phyloP scores from a whole-genome alignment of 2,797 vertebrate genomes.

The Darevskia mixta region DNA sequence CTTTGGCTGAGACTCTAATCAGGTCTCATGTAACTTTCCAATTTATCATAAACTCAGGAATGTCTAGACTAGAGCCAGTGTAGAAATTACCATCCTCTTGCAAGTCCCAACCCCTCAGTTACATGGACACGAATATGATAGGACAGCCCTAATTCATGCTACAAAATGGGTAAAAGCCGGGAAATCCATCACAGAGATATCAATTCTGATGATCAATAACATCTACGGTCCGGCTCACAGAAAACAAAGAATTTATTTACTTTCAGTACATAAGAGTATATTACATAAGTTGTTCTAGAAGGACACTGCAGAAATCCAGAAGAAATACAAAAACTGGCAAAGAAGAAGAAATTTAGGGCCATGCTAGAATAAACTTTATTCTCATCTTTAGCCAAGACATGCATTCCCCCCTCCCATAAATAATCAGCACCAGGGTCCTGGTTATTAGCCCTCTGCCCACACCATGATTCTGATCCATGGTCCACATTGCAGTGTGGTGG shows the following conservation, averaged over 20 bases:
- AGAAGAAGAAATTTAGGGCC: too few relatives aligned
- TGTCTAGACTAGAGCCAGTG: background rate
- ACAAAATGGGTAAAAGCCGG: too few relatives aligned
- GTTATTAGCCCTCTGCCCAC: too few relatives aligned
- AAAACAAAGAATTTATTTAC: background rate
- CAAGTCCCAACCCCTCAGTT: background rate
- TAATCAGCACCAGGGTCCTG: too few relatives aligned
- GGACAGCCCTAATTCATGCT: too few relatives aligned
- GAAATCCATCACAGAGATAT: background rate
- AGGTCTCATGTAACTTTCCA: background rate
- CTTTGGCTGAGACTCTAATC: background rate
- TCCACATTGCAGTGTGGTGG: too few relatives aligned
- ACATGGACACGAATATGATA: background rate
- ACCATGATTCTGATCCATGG: too few relatives aligned
- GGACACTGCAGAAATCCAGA: background rate
- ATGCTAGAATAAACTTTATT: too few relatives aligned
- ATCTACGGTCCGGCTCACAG: background rate
- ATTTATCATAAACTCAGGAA: background rate
- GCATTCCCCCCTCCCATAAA: fast-evolving
- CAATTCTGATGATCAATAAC: background rate
- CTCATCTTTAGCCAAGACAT: too few relatives aligned
- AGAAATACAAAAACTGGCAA: background rate
- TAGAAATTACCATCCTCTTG: background rate
- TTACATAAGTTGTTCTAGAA: background rate
- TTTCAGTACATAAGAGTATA: background rate